Percentiles rank a stretch among this genome's conserved stretches.
Evolutionary conservation across 2,113 vertebrate species (phyloP).

Genomic region (Hippolais icterina): DNA sequence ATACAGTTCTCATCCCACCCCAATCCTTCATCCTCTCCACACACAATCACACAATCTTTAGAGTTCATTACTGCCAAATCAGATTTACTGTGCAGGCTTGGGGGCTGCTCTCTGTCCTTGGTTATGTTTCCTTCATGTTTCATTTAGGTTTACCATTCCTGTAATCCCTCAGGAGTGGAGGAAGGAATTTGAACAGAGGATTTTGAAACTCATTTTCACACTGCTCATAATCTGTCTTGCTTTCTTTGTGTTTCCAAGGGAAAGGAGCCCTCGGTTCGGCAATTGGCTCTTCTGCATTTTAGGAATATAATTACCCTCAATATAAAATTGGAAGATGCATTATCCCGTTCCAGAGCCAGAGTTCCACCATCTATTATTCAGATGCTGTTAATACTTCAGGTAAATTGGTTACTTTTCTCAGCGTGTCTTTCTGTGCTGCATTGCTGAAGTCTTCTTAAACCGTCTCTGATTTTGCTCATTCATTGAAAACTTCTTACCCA

Average conservation of each 20-base stretch:
- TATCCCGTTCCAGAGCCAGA: constrained; percentile 84
- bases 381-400: constrained; percentile 95
- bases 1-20: neutral
- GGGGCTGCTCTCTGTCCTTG: neutral
- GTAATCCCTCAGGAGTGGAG: neutral
- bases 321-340: constrained; percentile 89
- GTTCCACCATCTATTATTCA: constrained; percentile 92
- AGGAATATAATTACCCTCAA: constrained; percentile 92
- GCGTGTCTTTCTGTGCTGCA: neutral
- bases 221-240: neutral
- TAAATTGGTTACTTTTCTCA: constrained; percentile 44
- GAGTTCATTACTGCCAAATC: neutral
- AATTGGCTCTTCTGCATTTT: constrained; percentile 91
- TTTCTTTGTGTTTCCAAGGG: constrained; percentile 67
- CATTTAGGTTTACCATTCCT: neutral
- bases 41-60: neutral
- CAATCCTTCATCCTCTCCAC: neutral
- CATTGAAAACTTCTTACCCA: neutral
- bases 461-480: neutral
- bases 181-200: neutral
- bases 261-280: constrained; percentile 86
- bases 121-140: neutral
- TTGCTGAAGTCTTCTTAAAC: neutral
- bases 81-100: neutral
- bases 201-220: neutral